Evolutionary conservation across 2,888 invertebrate species (phyloP), one percentile per base, ranked within the genome.

Genomic region (Brachylomia viminalis): DNA sequence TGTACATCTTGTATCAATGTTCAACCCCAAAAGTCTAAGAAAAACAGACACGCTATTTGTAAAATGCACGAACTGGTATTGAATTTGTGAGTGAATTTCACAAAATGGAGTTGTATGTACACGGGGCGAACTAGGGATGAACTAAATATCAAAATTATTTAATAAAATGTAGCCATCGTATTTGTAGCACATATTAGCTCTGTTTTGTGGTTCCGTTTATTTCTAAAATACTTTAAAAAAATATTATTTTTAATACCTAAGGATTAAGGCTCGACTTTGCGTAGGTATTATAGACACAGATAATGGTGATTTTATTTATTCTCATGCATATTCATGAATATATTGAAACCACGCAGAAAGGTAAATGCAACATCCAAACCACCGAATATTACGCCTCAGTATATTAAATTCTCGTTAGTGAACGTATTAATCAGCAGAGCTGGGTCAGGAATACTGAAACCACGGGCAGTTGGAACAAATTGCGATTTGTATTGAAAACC

Each of bases 401-500:
- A 27, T 69, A 75, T 82, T 58, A 80, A 75, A 80, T 64, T 71
- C 67, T 68, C 59, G 49, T 74, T 85, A 83, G 74, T 77, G 42
- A 78, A 79, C 58, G 76, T 58, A 79, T 83, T 75, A 73, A 86
- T 80, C 64, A 77, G 67, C 27, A 61, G 38, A 75, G 66, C 67
- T 75, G 84, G 70, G 62, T 72, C 58, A 69, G 78, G 69, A 66
- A 66, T 66, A 64, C 65, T 45, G 62, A 27, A 62, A 58, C 75
- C 76, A 71, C 84, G 75, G 72, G 71, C 69, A 61, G 71, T 72
- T 30, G 71, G 83, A 80, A 84, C 85, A 77, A 81, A 81, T 84
- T 86, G 58, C 82, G 72, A 79, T 67, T 79, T 68, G 73, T 82
- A 84, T 78, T 68, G 87, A 75, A 80, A 78, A 75, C 85, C 83